Conservation (phyloP, 2,888 invertebrate genomes). For the Meloe dianella region DNA sequence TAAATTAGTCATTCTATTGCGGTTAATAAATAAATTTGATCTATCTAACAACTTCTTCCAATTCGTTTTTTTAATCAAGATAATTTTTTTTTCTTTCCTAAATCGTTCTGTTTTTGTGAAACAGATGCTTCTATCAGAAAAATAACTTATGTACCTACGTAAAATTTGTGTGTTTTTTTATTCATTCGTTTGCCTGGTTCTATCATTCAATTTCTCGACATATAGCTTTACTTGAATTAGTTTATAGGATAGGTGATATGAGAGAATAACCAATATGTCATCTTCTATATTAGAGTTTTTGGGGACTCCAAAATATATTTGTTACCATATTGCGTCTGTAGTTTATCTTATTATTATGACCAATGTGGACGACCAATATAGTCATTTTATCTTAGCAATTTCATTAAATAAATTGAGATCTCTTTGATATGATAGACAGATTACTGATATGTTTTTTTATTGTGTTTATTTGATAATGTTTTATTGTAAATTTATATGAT, state of each 20-base stretch:
- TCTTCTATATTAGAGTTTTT: slow-evolving; percentile 31
- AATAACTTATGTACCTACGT: background rate
- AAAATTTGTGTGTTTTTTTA: background rate
- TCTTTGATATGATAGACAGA: background rate
- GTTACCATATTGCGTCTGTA: slow-evolving; percentile 38
- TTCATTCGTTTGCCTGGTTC: background rate
- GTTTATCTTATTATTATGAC: slow-evolving; percentile 40
- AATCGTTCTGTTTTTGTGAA: background rate
- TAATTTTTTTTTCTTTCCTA: background rate
- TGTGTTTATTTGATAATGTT: background rate
- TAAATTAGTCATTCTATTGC: slow-evolving; percentile 29
- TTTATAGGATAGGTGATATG: background rate
- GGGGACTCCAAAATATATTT: slow-evolving; percentile 32
- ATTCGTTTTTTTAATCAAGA: background rate
- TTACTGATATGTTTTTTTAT: background rate
- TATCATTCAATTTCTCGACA: background rate
- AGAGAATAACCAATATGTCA: slow-evolving; percentile 40
- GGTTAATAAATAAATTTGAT: slow-evolving; percentile 24
- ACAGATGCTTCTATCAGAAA: background rate
- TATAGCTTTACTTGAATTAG: background rate
- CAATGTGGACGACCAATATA: slow-evolving; percentile 13
- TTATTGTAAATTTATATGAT: background rate
- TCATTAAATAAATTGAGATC: background rate
- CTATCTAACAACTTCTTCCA: no score
- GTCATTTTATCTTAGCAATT: background rate